Percentiles rank a stretch among this genome's conserved stretches.
phyloP scores from a whole-genome alignment of 1,140 invertebrate species.

The Proctacanthus coquilletti region DNA sequence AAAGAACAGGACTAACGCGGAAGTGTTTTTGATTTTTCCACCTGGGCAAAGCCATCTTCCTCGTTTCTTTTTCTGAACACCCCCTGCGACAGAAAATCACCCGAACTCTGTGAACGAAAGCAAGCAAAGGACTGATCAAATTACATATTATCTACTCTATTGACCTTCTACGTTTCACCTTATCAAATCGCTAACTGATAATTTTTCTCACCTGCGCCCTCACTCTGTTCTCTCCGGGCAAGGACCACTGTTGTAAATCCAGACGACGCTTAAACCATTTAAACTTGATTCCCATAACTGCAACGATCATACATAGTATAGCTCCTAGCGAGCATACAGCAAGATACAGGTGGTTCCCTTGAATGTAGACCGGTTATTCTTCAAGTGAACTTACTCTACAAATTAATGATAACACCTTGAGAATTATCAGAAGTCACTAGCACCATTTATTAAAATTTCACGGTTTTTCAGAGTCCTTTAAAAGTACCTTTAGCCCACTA shows the following conservation, averaged over 20 bases:
- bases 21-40: constrained; percentile 11
- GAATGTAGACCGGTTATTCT: too few species aligned
- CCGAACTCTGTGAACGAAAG: too few species aligned
- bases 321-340: constrained; percentile 2
- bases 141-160: too few species aligned
- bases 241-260: constrained; percentile 12
- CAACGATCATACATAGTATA: constrained; percentile 17
- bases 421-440: too few species aligned
- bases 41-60: constrained; percentile 17
- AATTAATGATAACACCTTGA: too few species aligned
- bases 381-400: too few species aligned
- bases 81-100: constrained; percentile 9
- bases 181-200: background rate
- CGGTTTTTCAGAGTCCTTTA: too few species aligned
- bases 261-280: constrained; percentile 32
- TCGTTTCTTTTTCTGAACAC: constrained; percentile 22
- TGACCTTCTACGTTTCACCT: too few species aligned
- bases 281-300: constrained; percentile 26
- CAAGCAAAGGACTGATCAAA: too few species aligned
- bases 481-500: too few species aligned
- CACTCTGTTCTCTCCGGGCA: background rate
- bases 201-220: background rate
- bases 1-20: constrained; percentile 8
- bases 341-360: too few species aligned
- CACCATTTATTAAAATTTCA: too few species aligned